Conservation (phyloP, 2,797 vertebrate genomes). For the Semotilus atromaculatus region DNA sequence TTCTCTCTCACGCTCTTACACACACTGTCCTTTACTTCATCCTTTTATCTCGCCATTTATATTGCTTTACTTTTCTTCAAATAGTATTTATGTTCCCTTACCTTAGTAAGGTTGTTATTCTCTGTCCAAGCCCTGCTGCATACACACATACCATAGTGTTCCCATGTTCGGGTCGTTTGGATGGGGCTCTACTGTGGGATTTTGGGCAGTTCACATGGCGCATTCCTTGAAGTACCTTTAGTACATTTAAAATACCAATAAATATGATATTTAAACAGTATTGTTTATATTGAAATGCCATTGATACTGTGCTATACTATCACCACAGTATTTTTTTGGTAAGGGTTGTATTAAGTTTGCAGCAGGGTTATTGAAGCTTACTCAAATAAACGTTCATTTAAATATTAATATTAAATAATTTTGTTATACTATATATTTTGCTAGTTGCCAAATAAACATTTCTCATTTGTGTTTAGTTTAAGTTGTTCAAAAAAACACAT, state of each 20-base stretch:
- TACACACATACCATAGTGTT: not conserved
- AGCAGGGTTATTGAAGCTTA: not conserved
- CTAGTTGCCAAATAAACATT: not conserved
- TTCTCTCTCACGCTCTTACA: not conserved
- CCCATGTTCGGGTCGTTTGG: not conserved
- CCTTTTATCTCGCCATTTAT: not conserved
- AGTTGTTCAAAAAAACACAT: too few relatives aligned
- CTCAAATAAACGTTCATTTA: not conserved
- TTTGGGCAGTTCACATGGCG: too few relatives aligned
- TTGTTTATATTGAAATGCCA: too few relatives aligned
- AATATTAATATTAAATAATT: not conserved
- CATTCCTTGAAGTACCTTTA: not conserved
- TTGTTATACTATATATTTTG: too few relatives aligned
- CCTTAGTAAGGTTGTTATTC: not conserved
- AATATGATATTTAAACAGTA: not conserved
- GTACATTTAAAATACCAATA: not conserved
- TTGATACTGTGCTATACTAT: not conserved
- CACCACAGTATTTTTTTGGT: not conserved
- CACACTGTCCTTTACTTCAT: not conserved
- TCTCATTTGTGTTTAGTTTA: not conserved
- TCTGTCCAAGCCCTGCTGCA: not conserved
- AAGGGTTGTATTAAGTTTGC: not conserved
- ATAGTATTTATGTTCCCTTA: not conserved
- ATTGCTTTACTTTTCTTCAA: not conserved
- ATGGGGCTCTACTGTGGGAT: not conserved